These are phyloP conservation scores for Clarias macrocephalus DNA, from an alignment of 2,113 vertebrate genomes.

Conservation along the genomic window DNA sequence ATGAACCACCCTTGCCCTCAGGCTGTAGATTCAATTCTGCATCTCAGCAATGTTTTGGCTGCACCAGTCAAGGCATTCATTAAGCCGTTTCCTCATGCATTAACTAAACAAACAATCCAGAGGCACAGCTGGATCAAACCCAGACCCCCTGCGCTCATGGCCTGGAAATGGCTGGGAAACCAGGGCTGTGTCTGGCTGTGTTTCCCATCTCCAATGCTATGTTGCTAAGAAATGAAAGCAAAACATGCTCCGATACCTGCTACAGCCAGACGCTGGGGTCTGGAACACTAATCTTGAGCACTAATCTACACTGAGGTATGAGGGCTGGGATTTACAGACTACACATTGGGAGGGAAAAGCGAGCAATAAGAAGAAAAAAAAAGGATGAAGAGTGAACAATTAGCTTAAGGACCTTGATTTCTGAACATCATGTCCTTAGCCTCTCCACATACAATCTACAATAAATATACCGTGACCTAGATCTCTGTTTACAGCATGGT, in stretches of 20 bases:
- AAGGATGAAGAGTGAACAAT: not conserved
- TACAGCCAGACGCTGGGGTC: constrained; percentile 59
- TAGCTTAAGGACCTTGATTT: not conserved
- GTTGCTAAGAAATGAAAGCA: not conserved
- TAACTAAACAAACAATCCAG: constrained; percentile 18
- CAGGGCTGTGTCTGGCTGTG: no score
- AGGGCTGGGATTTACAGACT: constrained; percentile 46
- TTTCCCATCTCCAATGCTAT: not conserved
- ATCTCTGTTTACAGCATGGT: not conserved
- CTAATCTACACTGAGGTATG: constrained; percentile 70
- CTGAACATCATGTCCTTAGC: not conserved
- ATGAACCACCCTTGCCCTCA: not conserved
- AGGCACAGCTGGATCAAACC: not conserved
- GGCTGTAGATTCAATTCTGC: not conserved
- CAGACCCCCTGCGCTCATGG: not conserved
- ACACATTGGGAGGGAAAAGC: not conserved
- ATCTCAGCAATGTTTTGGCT: constrained; percentile 11
- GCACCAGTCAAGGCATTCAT: not conserved
- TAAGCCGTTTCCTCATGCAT: constrained; percentile 3
- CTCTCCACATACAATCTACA: not conserved
- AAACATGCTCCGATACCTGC: not conserved
- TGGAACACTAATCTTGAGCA: constrained; percentile 69
- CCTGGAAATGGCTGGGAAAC: not conserved
- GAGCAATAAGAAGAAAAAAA: no score
- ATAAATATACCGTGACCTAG: not conserved